Evolutionary conservation across 2,888 invertebrate genomes (phyloP).

Genomic region (Parthenolecanium corni): DNA sequence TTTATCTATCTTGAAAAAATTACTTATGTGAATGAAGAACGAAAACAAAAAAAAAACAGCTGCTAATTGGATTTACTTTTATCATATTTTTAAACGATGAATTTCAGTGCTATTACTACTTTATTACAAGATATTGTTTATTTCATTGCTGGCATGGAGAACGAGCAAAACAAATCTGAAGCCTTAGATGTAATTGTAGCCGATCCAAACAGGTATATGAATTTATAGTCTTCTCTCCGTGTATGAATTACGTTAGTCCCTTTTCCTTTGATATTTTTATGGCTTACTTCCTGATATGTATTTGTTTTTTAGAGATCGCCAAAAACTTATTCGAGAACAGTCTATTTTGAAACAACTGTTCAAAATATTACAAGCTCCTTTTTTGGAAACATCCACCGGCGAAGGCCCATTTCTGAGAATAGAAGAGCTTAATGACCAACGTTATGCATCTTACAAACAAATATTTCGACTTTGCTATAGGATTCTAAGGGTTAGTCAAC

Average conservation of each 20-base stretch:
- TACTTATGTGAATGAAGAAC: no score
- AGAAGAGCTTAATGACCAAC: constrained; percentile 83
- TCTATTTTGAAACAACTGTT: constrained; percentile 89
- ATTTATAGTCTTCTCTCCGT: background rate
- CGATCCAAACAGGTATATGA: constrained; percentile 53
- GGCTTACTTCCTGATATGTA: no score
- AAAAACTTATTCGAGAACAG: constrained; percentile 92
- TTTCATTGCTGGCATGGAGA: constrained; percentile 91
- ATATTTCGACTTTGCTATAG: constrained; percentile 95
- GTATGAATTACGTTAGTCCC: background rate
- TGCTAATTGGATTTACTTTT: background rate
- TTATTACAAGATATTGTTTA: constrained; percentile 90
- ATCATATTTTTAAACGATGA: background rate
- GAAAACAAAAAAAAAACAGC: no score
- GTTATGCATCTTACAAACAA: constrained; percentile 79
- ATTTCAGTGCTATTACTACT: constrained; percentile 60
- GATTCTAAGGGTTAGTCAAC: constrained; percentile 85
- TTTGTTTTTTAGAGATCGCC: constrained; percentile 59
- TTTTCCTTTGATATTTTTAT: background rate
- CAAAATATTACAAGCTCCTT: constrained; percentile 70
- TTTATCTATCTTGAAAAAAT: no score
- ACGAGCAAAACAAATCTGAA: constrained; percentile 88
- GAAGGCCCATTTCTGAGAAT: constrained; percentile 69
- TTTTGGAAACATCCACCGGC: constrained; percentile 58
- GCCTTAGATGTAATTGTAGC: constrained; percentile 80